These are phyloP conservation scores for Drepanosiphum platanoidis DNA, from an alignment of 2,888 invertebrate species.

Conservation along the genomic window DNA sequence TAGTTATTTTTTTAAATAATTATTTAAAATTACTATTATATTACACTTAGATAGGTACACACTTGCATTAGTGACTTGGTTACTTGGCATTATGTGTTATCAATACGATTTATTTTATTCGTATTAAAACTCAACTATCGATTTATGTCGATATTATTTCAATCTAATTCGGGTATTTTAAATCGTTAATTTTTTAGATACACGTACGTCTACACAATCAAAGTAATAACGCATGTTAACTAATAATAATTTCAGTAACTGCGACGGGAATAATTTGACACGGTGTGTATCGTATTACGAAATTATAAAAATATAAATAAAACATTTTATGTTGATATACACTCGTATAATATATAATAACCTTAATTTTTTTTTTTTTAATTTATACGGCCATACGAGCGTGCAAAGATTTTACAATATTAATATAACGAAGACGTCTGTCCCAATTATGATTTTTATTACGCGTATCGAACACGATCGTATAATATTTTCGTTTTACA, in stretches of 20 bases:
- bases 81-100: too few relatives aligned
- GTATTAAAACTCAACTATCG: background rate
- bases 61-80: too few relatives aligned
- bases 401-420: background rate
- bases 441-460: slow-evolving; percentile 28
- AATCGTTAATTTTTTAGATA: background rate
- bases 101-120: too few relatives aligned
- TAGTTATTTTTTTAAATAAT: too few relatives aligned
- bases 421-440: background rate
- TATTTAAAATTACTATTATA: too few relatives aligned
- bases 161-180: background rate
- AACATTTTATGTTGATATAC: background rate
- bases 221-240: background rate
- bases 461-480: slow-evolving; percentile 14
- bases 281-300: background rate
- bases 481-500: background rate
- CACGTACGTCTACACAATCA: background rate
- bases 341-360: background rate
- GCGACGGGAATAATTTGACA: background rate
- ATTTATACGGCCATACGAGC: background rate
- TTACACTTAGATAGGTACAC: too few relatives aligned
- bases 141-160: background rate
- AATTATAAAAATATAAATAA: background rate
- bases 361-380: background rate
- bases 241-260: background rate